Evolutionary conservation across 2,888 invertebrate genomes (phyloP).

Genomic region (Lasius platythorax): DNA sequence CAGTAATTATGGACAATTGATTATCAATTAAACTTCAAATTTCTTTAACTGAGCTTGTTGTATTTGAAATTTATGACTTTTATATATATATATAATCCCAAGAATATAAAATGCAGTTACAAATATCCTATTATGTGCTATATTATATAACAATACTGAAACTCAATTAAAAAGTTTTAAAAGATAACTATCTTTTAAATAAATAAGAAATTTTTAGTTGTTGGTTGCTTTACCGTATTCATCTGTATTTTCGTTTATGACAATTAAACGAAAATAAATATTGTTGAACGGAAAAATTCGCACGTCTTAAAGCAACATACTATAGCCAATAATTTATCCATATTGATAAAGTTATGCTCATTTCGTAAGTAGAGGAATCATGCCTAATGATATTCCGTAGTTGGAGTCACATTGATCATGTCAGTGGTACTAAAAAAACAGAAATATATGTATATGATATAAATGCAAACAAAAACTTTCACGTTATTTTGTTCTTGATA

Average conservation of each 20-base stretch:
- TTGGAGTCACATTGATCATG: slow-evolving; percentile 96
- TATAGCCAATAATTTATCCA: slow-evolving; percentile 16
- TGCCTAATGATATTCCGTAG: slow-evolving; percentile 91
- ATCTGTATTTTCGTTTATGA: slow-evolving; percentile 2
- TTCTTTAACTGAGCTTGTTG: not conserved
- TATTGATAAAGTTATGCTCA: not conserved
- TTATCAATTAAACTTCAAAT: slow-evolving; percentile 26
- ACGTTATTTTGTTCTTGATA: slow-evolving; percentile 19
- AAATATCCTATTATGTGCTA: slow-evolving; percentile 12
- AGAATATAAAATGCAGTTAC: not conserved
- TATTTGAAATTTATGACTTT: not conserved
- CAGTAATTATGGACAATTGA: not conserved
- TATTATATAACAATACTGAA: slow-evolving; percentile 30
- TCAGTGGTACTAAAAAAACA: slow-evolving; percentile 93
- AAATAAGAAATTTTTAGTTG: slow-evolving; percentile 9
- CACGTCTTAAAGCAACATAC: not conserved
- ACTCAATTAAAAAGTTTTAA: not conserved
- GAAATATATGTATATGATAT: slow-evolving; percentile 72
- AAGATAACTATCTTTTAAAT: slow-evolving; percentile 19
- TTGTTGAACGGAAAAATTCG: not conserved
- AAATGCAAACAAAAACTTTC: slow-evolving; percentile 61
- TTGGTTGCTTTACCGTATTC: slow-evolving; percentile 13
- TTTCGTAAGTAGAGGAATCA: slow-evolving; percentile 20
- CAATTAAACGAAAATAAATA: not conserved
- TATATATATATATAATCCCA: slow-evolving; percentile 15